Percentiles rank a stretch among this genome's conserved stretches.
These are phyloP conservation scores for Penaeus chinensis DNA, from an alignment of 1,140 invertebrate species.

Conservation along the genomic window DNA sequence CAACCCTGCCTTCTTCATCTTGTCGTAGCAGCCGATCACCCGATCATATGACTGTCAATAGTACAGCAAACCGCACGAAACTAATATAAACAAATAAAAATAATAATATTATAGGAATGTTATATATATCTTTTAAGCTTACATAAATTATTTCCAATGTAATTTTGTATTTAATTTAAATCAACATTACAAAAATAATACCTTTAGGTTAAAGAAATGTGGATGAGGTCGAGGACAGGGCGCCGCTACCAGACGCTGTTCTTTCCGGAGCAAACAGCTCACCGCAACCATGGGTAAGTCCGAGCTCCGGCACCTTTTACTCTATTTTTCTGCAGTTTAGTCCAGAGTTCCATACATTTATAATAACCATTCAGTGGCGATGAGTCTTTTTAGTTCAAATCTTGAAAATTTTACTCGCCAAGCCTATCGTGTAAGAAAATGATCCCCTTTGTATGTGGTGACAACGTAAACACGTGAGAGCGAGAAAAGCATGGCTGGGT, in stretches of 20 bases:
- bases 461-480: too few species aligned
- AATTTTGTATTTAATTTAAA: too few species aligned
- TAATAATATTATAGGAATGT: background rate
- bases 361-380: too few species aligned
- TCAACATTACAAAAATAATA: too few species aligned
- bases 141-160: background rate
- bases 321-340: background rate
- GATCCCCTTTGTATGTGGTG: too few species aligned
- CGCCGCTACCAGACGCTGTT: constrained; percentile 32
- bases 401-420: too few species aligned
- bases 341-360: too few species aligned
- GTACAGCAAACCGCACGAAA: constrained; percentile 23
- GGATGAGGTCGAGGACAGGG: too few species aligned
- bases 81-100: background rate
- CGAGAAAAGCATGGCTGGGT: too few species aligned
- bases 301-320: background rate
- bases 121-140: background rate
- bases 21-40: background rate
- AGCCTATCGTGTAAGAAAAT: too few species aligned
- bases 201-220: background rate
- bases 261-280: constrained; percentile 31
- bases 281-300: constrained; percentile 34
- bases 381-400: too few species aligned
- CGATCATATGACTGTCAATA: constrained; percentile 55
- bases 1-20: constrained; percentile 15